phyloP scores from a whole-genome alignment of 2,888 invertebrate species.

The Teleogryllus oceanicus region DNA sequence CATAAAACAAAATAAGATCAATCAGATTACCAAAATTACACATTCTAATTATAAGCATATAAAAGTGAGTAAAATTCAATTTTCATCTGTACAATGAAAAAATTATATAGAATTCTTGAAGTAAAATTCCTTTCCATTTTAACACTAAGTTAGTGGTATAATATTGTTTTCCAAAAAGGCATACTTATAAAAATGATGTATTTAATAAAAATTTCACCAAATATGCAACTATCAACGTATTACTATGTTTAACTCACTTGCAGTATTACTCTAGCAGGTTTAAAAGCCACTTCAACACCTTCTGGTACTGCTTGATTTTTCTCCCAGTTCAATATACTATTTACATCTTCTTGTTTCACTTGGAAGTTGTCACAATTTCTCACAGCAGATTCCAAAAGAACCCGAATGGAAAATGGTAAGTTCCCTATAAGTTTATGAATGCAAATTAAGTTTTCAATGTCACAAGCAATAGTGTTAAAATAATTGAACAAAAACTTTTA shows the following conservation, averaged over 20 bases:
- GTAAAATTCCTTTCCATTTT: no score
- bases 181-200: no score
- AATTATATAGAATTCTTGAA: no score
- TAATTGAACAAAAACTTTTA: not conserved
- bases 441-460: not conserved
- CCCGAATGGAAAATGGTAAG: slow-evolving; percentile 87
- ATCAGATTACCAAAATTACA: no score
- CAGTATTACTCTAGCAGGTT: slow-evolving; percentile 91
- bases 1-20: no score
- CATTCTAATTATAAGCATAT: no score
- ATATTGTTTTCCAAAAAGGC: no score
- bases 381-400: slow-evolving; percentile 91
- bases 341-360: slow-evolving; percentile 78
- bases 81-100: no score
- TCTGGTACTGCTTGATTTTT: slow-evolving; percentile 62
- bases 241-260: slow-evolving; percentile 60
- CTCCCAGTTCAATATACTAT: slow-evolving; percentile 86
- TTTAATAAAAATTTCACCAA: no score
- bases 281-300: slow-evolving; percentile 90
- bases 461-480: not conserved
- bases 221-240: no score
- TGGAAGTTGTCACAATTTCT: slow-evolving; percentile 96
- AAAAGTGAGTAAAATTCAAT: no score
- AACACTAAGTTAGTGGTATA: no score
- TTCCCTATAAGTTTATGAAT: slow-evolving; percentile 55